Percentiles rank a stretch among this genome's conserved stretches.
These are phyloP conservation scores for Rotaria socialis DNA, from an alignment of 2,888 invertebrate genomes.

Conservation along the genomic window DNA sequence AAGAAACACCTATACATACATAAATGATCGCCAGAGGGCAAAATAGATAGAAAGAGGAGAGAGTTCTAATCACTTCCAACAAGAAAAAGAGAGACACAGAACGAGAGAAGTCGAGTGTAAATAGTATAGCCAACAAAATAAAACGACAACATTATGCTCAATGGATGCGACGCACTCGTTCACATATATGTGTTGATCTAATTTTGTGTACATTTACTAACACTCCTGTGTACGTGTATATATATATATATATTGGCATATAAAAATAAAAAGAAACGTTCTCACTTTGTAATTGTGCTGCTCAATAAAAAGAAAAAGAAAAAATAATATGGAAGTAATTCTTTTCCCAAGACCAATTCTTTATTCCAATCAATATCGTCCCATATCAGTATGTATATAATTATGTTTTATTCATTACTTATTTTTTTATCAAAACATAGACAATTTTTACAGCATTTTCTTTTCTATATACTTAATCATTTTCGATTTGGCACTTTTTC, in stretches of 20 bases:
- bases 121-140: not conserved
- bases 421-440: not conserved
- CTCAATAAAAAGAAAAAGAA: not conserved
- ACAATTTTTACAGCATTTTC: not conserved
- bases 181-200: not conserved
- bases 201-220: not conserved
- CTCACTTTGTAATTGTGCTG: not conserved
- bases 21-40: conserved; percentile 1
- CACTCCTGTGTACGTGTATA: not conserved
- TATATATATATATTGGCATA: not conserved
- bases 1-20: not conserved
- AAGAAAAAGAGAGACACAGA: not conserved
- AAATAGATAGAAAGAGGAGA: not conserved
- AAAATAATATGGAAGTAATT: not conserved
- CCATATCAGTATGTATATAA: not conserved
- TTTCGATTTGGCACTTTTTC: not conserved
- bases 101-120: not conserved
- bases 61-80: not conserved
- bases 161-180: not conserved
- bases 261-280: not conserved
- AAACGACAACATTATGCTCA: not conserved
- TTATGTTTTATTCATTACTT: not conserved
- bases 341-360: not conserved
- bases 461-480: not conserved
- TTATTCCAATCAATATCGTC: not conserved